Base-by-base conservation (phyloP, 1,140 invertebrate species). In the Spodoptera frugiperda region DNA sequence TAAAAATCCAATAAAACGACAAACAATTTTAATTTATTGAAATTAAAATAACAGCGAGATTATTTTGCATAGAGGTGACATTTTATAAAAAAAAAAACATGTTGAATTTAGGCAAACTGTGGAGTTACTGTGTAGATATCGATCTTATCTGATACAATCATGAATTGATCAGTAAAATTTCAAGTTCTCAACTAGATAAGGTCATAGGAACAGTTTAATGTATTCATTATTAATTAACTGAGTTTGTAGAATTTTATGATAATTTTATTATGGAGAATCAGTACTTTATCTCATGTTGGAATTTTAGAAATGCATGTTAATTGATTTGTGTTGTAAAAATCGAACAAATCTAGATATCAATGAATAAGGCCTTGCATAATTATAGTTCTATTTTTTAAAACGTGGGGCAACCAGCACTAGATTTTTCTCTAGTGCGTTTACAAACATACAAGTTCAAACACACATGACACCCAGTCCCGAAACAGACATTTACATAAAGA, bases 181-280 rank as follows among this genome's bases (percentile, higher is more conserved):
- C 15, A n/a, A 39, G n/a, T 61, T 44, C 33, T 61, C 15, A 61
- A 30, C n/a, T 44, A 44, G n/a, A 61, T 44, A 44, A 6, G 30
- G 30, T 39, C 12, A 15, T 12, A 9, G 30, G 15, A 39, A 9
- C 8, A 59, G 8, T 30, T 59, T 59, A 61, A 44, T 61, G 2
- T 15, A 39, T 61, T 44, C 30, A n/a, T 44, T 61, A 61, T 61
- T 61, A 39, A 39, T 53, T 61, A 61, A 61, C 9, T 61, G 8
- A 61, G 1, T 44, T 12, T 17, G 57, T 15, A 6, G 57, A 61
- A 61, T 44, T 11, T 61, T 61, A 61, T 61, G 9, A 61, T 11
- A 39, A 17, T 61, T 61, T 17, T 8, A 44, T 17, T 9, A 11
- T 39, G 30, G 33, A 61, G 57, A 44, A 61, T 39, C 33, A 44